Evolutionary conservation across 1,140 invertebrate genomes (phyloP).

Genomic region (Drosophila nigrodunni): DNA sequence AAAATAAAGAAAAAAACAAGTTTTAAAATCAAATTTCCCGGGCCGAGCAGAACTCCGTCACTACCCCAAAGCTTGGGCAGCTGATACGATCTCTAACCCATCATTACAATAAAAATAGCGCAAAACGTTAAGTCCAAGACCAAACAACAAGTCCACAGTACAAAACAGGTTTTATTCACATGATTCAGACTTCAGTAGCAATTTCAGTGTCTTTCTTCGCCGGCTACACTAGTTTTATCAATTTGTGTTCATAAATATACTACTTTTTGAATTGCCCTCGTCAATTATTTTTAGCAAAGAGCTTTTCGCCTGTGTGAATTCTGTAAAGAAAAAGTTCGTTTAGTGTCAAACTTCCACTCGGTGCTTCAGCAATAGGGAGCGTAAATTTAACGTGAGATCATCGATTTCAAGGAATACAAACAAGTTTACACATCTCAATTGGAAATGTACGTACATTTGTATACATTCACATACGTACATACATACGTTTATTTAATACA

Average conservation of each 20-base stretch:
- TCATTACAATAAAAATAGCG: slow-evolving; percentile 13
- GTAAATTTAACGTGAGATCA: slow-evolving; percentile 65
- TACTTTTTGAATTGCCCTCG: slow-evolving; percentile 35
- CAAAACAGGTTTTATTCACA: slow-evolving; percentile 11
- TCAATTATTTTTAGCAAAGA: slow-evolving; percentile 26
- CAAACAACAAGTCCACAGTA: slow-evolving; percentile 1
- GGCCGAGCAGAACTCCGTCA: background rate
- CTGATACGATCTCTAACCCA: background rate
- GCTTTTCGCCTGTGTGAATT: slow-evolving; percentile 22
- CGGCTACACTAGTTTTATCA: slow-evolving; percentile 3
- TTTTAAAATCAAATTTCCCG: slow-evolving; percentile 8
- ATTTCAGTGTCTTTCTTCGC: background rate
- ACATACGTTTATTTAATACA: background rate
- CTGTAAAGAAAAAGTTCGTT: slow-evolving; percentile 66
- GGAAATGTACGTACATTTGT: slow-evolving; percentile 24
- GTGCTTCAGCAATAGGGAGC: slow-evolving; percentile 63
- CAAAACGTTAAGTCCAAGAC: slow-evolving; percentile 2
- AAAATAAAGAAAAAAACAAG: background rate
- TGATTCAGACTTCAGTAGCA: slow-evolving; percentile 1
- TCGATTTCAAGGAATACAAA: slow-evolving; percentile 36
- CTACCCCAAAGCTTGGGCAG: slow-evolving; percentile 3
- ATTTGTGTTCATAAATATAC: slow-evolving; percentile 11
- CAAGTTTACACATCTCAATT: slow-evolving; percentile 16
- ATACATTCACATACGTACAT: slow-evolving; percentile 21
- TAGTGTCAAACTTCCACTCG: slow-evolving; percentile 69